phyloP scores from a whole-genome alignment of 1,140 invertebrate species.

The Gryllus bimaculatus region DNA sequence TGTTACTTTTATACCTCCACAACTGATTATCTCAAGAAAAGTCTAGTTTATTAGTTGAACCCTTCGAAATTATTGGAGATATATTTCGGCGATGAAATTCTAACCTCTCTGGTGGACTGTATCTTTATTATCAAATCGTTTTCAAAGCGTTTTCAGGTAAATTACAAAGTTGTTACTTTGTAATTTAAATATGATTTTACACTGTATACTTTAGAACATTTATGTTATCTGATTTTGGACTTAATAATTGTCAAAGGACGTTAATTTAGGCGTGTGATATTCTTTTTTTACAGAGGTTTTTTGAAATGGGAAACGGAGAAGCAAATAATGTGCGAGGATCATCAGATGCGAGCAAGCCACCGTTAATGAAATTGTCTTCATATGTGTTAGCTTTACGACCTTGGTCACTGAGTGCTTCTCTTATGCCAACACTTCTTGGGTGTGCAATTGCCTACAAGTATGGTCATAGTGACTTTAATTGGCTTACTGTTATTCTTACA shows the following conservation, averaged over 20 bases:
- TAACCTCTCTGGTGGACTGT: not conserved
- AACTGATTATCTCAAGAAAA: not conserved
- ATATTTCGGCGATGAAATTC: not conserved
- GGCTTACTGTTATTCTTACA: conserved; percentile 68
- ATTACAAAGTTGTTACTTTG: too few species aligned
- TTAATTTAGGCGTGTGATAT: too few species aligned
- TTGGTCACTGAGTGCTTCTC: conserved; percentile 85
- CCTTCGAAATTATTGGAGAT: not conserved
- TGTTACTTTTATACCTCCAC: not conserved
- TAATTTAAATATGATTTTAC: too few species aligned
- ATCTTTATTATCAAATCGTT: too few species aligned
- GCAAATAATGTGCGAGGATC: conserved; percentile 9
- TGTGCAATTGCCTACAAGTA: conserved; percentile 76
- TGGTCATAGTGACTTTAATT: conserved; percentile 59
- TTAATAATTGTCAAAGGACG: too few species aligned
- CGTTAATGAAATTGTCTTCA: conserved; percentile 67
- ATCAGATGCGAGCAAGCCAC: conserved; percentile 10
- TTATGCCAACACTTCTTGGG: conserved; percentile 81
- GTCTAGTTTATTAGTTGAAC: not conserved
- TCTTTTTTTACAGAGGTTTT: too few species aligned
- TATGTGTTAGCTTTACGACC: conserved; percentile 79
- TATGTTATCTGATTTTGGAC: too few species aligned
- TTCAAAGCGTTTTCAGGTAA: too few species aligned
- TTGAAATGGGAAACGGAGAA: conserved; percentile 13
- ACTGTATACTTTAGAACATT: too few species aligned